Percentiles rank a stretch among this genome's conserved stretches.
These are phyloP conservation scores for Sturnira hondurensis DNA, from an alignment of 2,113 vertebrate genomes.

Conservation along the genomic window DNA sequence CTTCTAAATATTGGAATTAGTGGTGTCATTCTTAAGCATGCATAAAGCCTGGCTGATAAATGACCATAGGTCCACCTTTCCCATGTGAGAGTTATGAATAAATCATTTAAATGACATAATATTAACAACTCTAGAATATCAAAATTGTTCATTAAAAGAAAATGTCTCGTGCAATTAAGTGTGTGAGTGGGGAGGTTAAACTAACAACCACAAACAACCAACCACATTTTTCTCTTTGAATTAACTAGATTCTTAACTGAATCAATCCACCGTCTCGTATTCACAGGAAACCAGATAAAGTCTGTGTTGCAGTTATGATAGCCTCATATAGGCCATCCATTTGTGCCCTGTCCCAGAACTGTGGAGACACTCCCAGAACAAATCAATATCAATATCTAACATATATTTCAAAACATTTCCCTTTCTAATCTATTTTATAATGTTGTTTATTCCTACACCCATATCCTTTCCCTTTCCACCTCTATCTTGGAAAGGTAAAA, in stretches of 20 bases:
- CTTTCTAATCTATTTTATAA: slow-evolving; percentile 18
- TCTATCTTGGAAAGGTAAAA: background rate
- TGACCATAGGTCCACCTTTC: background rate
- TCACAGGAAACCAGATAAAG: background rate
- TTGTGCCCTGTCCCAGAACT: background rate
- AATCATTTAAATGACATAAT: background rate
- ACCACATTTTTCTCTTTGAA: background rate
- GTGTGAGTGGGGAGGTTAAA: background rate
- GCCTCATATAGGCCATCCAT: background rate
- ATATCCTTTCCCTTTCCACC: background rate
- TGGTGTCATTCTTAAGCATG: background rate
- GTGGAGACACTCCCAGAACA: background rate
- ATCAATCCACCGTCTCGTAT: background rate
- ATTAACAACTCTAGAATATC: background rate
- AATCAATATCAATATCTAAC: slow-evolving; percentile 27
- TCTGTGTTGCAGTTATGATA: background rate
- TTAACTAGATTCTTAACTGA: background rate
- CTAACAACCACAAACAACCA: background rate
- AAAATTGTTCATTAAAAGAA: background rate
- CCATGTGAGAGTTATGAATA: background rate
- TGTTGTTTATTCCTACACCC: background rate
- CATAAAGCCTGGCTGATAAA: background rate
- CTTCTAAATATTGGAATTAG: background rate
- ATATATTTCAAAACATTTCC: slow-evolving; percentile 15
- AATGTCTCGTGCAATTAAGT: background rate